Evolutionary conservation across 2,797 vertebrate species (phyloP), one percentile per base, ranked within the genome.

Genomic region (Hippoglossus hippoglossus): DNA sequence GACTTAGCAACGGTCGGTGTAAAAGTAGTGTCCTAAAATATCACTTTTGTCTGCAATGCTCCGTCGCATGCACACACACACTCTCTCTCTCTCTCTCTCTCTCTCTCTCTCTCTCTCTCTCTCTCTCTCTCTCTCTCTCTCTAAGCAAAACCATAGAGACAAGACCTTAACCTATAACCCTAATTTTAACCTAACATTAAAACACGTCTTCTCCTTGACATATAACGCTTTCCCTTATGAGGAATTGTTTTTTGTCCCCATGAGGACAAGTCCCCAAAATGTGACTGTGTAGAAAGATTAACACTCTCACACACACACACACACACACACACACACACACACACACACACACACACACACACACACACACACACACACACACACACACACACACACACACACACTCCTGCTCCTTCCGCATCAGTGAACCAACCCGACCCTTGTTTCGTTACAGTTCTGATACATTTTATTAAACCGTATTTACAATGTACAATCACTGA

Each of bases 401-500:
- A 5, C 49, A 1, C 6, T 21, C 7, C 41, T n/a, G 9, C 52
- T 67, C 22, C 71, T 19, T 50, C 41, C 73, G 18, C 26, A 21
- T 50, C 25, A 70, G 63, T 58, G 74, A 75, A 79, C 25, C 56
- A 60, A 68, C 60, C 62, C 34, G 58, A 62, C 51, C 21, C 41
- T 67, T 34, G 54, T 36, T 41, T 52, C 44, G 34, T 80, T 73
- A 85, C 77, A 79, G 80, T 82, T 88, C 79, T 83, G 80, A 79
- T 85, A 86, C 79, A 68, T 84, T 93, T 93, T 91, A 91, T 91
- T 91, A 89, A 89, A 90, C 70, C 57, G 73, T 90, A 91, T 90
- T 87, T 91, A 92, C 81, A 90, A 82, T 84, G 81, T 92, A 92
- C 92, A 93, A 86, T 85, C 88, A 92, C 80, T 81, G 78, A 88